Evolutionary conservation across 2,888 invertebrate species (phyloP), one percentile per base, ranked within the genome.

Genomic region (Eristalis arbustorum): DNA sequence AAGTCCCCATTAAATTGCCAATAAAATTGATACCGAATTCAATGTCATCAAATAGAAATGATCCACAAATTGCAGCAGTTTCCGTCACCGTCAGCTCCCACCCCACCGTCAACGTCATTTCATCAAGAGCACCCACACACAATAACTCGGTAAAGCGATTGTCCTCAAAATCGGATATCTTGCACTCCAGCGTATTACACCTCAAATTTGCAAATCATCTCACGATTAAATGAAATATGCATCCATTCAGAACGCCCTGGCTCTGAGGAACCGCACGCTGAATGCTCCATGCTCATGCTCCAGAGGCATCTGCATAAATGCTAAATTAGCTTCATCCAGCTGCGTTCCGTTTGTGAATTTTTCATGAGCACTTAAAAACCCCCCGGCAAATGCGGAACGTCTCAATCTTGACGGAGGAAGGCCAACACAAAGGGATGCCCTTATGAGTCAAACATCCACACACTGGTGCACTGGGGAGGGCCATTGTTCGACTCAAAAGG

Each of bases 361-460:
- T 81, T 73, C 34, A 84, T 84, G 57, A 84, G 80, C 78, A 79
- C 74, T 84, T 73, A 49, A 49, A 69, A 73, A 57, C 81, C 61
- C n/a, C 40, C 49, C 1, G 18, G 49, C 49, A 66, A n/a, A 75
- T 81, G 57, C 40, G 49, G 49, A 49, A 18, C 56, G 59, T 31
- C 22, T 25, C 49, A 49, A 61, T 25, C 31, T 66, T 66, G 42
- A 66, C 49, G 59, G 62, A 22, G 18, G 49, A n/a, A 8, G 25
- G 3, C 80, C 80, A 67, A 80, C 71, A 77, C 72, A 87, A 78
- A 78, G 62, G 77, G 81, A 76, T 80, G 69, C 69, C 73, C 81
- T 76, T 80, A 75, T 84, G 80, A 74, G 34, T 71, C 22, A 64
- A 40, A 84, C 56, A 56, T n/a, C 1, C 56, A 22, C 22, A 56